Conservation (phyloP, 92 coral and sea anemone species). For the Epizoanthus fatuus region DNA sequence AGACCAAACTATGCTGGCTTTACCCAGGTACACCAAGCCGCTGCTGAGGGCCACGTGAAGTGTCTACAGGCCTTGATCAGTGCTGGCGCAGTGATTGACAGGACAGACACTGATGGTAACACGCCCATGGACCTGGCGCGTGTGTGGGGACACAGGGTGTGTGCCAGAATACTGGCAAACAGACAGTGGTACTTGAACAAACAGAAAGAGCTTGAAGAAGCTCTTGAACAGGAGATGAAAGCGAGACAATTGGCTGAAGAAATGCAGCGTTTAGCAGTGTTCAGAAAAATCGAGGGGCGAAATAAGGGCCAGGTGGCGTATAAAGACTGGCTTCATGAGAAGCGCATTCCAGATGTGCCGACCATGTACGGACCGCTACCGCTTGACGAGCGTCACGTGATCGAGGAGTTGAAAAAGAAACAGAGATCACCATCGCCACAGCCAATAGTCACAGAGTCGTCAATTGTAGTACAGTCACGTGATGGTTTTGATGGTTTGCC, state of each 20-base stretch:
- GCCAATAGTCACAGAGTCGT: slow-evolving; percentile 68
- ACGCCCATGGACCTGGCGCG: slow-evolving; percentile 95
- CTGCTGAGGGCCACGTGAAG: slow-evolving; percentile 93
- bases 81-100: slow-evolving; percentile 83
- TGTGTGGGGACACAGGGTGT: slow-evolving; percentile 94
- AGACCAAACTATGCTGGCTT: slow-evolving; percentile 88
- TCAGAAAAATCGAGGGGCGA: slow-evolving; percentile 75
- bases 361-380: slow-evolving; percentile 94
- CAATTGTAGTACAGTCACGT: slow-evolving; percentile 80
- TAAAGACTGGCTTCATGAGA: slow-evolving; percentile 82
- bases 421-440: slow-evolving; percentile 69
- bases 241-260: slow-evolving; percentile 81
- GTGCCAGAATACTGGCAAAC: slow-evolving; percentile 90
- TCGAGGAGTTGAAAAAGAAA: slow-evolving; percentile 66
- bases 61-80: slow-evolving; percentile 84
- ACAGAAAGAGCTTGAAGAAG: slow-evolving; percentile 75
- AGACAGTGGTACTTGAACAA: slow-evolving; percentile 97
- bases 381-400: slow-evolving; percentile 72
- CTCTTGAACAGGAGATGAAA: slow-evolving; percentile 70
- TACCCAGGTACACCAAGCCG: slow-evolving; percentile 95
- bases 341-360: slow-evolving; percentile 83
- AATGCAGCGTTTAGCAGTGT: slow-evolving; percentile 69
- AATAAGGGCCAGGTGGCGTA: slow-evolving; percentile 87
- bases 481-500: slow-evolving; percentile 54
- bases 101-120: slow-evolving; percentile 79